Conservation (phyloP, 2,797 vertebrate genomes). For the Iguana delicatissima region DNA sequence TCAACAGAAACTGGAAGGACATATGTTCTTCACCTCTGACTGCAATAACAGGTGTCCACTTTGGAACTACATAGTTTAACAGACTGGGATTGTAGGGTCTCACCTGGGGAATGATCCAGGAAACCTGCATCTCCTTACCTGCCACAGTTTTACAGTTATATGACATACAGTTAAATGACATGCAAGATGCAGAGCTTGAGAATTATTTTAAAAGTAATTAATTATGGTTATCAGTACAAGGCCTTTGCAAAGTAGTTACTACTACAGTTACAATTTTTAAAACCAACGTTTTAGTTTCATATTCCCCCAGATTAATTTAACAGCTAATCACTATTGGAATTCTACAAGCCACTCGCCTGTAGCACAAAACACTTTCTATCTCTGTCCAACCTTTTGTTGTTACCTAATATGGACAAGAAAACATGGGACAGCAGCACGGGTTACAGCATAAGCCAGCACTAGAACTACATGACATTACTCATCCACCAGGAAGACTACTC, state of each 20-base stretch:
- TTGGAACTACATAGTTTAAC: too few relatives aligned
- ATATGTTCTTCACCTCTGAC: too few relatives aligned
- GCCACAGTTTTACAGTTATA: conserved; percentile 45
- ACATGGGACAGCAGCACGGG: too few relatives aligned
- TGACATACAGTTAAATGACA: too few relatives aligned
- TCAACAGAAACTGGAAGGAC: too few relatives aligned
- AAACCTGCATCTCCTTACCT: conserved; percentile 25
- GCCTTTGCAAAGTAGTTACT: background rate
- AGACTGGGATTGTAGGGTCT: too few relatives aligned
- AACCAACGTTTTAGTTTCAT: background rate
- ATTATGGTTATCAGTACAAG: background rate
- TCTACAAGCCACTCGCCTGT: too few relatives aligned
- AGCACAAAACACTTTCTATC: too few relatives aligned
- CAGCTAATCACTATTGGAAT: too few relatives aligned
- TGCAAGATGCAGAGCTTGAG: conserved; percentile 20
- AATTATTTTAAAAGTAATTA: background rate
- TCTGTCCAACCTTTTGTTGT: too few relatives aligned
- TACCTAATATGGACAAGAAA: too few relatives aligned
- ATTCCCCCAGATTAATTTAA: background rate
- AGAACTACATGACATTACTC: background rate
- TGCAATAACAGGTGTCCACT: too few relatives aligned
- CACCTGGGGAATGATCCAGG: conserved; percentile 10
- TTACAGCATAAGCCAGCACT: background rate
- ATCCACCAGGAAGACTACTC: background rate
- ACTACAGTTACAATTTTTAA: background rate